These are phyloP conservation scores for Icerya purchasi DNA, from an alignment of 2,888 invertebrate genomes.

Conservation along the genomic window DNA sequence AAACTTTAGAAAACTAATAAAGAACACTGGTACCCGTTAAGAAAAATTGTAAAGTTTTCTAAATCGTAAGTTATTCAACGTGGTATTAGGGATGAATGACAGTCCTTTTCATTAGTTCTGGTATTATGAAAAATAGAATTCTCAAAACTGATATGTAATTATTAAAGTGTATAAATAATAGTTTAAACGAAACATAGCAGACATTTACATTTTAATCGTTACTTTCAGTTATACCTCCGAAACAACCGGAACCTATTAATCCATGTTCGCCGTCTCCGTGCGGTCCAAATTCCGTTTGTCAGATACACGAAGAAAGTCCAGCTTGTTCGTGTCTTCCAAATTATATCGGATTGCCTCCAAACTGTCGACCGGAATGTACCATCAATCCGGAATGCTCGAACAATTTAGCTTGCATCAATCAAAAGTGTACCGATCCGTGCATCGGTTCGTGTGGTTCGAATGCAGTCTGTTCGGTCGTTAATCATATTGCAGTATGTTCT, in stretches of 20 bases:
- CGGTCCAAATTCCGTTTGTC: conserved; percentile 23
- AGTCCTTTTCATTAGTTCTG: no score
- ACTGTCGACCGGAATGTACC: conserved; percentile 58
- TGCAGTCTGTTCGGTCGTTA: conserved; percentile 51
- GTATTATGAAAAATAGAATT: no score
- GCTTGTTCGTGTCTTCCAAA: conserved; percentile 22
- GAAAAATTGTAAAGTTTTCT: no score
- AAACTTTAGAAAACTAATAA: no score
- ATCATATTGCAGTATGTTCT: conserved; percentile 40
- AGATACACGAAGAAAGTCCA: conserved; percentile 22
- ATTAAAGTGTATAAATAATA: not conserved
- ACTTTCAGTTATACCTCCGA: conserved; percentile 8
- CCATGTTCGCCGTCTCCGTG: conserved; percentile 38
- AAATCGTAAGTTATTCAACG: no score
- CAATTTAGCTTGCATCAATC: conserved; percentile 43
- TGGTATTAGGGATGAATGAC: no score
- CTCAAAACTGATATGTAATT: no score
- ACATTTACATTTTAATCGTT: no score
- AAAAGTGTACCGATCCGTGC: conserved; percentile 59
- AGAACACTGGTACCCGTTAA: no score
- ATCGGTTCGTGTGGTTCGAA: conserved; percentile 53
- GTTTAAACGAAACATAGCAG: not conserved
- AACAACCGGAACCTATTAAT: conserved; percentile 28
- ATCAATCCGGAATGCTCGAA: conserved; percentile 48
- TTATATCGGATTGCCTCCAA: conserved; percentile 25